Evolutionary conservation across 2,797 vertebrate species (phyloP).

Genomic region (Acrocephalus scirpaceus): DNA sequence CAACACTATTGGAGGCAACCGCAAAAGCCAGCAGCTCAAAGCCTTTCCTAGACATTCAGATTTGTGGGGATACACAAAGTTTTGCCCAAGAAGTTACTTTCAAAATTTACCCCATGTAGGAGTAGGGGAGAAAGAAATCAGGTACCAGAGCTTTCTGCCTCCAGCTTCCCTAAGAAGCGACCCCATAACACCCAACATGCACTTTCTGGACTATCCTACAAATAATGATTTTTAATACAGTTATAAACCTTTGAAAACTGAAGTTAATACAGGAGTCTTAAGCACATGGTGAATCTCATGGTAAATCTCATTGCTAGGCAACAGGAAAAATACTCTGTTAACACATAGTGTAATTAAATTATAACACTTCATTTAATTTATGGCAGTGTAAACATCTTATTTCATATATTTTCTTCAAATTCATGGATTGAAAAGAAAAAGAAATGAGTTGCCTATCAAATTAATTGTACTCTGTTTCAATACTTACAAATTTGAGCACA

Average conservation of each 20-base stretch:
- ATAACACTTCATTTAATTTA: background rate
- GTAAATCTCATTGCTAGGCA: conserved; percentile 51
- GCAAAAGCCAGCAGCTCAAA: background rate
- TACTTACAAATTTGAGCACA: background rate
- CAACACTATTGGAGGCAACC: accelerated
- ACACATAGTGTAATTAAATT: conserved; percentile 16
- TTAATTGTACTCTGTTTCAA: background rate
- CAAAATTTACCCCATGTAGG: accelerated
- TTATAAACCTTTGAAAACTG: conserved; percentile 13
- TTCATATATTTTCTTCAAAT: background rate
- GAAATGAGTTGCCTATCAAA: background rate
- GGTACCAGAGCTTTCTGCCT: background rate
- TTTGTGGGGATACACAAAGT: background rate
- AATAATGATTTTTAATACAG: conserved; percentile 1
- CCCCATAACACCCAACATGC: background rate
- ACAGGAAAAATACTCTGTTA: conserved; percentile 44
- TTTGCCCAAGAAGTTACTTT: background rate
- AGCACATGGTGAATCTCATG: conserved; percentile 12
- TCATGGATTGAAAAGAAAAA: background rate
- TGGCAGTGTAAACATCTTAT: background rate
- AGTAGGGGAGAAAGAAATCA: background rate
- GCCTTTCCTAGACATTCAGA: background rate
- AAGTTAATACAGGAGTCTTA: conserved; percentile 31
- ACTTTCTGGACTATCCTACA: background rate
- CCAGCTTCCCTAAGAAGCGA: background rate